Base-by-base conservation (phyloP, 1,140 invertebrate species). In the Thaumatotibia leucotreta region DNA sequence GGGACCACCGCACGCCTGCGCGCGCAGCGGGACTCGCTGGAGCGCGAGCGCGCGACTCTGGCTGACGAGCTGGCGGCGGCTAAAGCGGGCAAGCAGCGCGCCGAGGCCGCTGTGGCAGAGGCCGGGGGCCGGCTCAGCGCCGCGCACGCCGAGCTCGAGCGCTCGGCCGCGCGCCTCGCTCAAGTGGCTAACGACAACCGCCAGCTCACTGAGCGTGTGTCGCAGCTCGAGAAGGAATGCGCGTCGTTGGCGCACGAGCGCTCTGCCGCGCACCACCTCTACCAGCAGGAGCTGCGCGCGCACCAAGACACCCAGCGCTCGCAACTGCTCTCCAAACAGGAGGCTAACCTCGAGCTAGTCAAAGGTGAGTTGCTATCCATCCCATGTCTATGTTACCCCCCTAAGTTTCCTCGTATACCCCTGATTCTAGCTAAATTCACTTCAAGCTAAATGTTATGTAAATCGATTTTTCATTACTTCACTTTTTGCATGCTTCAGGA, bases 231-330 rank as follows among this genome's bases (percentile, higher is more conserved):
- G 89, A 99, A 99, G 88, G 96, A 96, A 75, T 95, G 95, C 77
- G 96, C 97, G 0, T 95, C 96, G 50, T 91, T 98, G 23, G 94
- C 96, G 61, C 92, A 98, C 20, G 97, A 99, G 88, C 83, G 98
- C 20, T 97, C 98, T 86, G 95, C 97, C 24, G 94, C 96, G 14
- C 96, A 97, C 82, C 95, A 95, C 67, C 94, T 96, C 67, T 97
- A 98, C 80, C 96, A 98, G 77, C 96, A 98, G 82, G 97, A 98
- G 92, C 94, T 97, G 0, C 93, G 94, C 67, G 96, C 97, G 0
- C 97, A 98, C 80, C 96, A 97, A 82, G 97, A 98, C 88, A 97
- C 96, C 0, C 96, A 97, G 89, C 95, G 94, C 80, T 97, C 94
- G 63, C 95, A 94, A 45, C 93, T 96, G 77, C 91, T 96, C n/a